Percentiles rank a stretch among this genome's conserved stretches.
phyloP scores from a whole-genome alignment of 2,113 vertebrate genomes.

The Pelecanus crispus region DNA sequence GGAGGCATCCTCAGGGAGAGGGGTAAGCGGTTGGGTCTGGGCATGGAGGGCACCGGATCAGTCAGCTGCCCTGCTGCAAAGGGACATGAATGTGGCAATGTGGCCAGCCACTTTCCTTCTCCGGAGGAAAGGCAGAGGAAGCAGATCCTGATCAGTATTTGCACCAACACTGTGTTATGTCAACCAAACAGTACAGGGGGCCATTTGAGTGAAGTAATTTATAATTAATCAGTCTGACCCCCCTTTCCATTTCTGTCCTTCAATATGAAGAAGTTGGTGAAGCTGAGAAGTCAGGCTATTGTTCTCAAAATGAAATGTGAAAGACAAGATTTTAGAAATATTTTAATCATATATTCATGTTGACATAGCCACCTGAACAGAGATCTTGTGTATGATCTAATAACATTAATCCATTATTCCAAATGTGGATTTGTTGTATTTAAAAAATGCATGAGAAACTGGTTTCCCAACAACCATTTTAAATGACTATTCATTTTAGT shows the following conservation, averaged over 20 bases:
- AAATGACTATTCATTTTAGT: not conserved
- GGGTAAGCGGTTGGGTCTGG: fast-evolving
- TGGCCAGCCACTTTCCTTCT: not conserved
- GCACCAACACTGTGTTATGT: not conserved
- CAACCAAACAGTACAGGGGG: too few species aligned
- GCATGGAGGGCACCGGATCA: too few species aligned
- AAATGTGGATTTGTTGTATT: not conserved
- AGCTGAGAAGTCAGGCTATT: not conserved
- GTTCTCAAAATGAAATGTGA: not conserved
- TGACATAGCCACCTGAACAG: not conserved
- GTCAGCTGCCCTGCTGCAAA: not conserved
- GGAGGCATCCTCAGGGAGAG: not conserved
- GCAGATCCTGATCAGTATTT: not conserved
- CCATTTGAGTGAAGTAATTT: not conserved
- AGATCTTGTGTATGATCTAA: not conserved
- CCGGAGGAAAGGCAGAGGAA: not conserved
- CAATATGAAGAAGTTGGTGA: not conserved
- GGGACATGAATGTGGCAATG: not conserved
- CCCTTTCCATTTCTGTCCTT: not conserved
- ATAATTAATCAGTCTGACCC: not conserved
- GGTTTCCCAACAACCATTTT: not conserved
- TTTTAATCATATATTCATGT: not conserved
- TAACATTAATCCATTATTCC: not conserved
- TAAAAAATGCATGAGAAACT: not conserved
- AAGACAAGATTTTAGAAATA: not conserved